These are phyloP conservation scores for Hippocampus comes DNA, from an alignment of 2,113 vertebrate genomes.

Conservation along the genomic window DNA sequence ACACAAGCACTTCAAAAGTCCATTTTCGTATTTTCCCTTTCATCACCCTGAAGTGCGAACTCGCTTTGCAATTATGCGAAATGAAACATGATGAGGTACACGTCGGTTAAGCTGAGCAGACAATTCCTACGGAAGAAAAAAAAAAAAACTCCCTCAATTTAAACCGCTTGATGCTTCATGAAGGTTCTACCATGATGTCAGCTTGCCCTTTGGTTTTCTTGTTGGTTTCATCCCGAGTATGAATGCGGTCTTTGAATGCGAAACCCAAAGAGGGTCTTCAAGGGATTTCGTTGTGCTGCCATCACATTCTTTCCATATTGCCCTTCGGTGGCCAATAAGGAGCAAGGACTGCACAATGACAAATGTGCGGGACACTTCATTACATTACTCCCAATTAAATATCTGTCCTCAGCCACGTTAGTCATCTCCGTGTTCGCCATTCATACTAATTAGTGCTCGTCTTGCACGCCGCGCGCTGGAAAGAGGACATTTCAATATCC, in stretches of 20 bases:
- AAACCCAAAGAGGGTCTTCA: neutral
- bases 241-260: neutral
- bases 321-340: conserved; percentile 43
- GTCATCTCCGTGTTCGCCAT: conserved; percentile 74
- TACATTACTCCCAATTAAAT: conserved; percentile 79
- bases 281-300: neutral
- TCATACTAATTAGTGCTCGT: conserved; percentile 76
- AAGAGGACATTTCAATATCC: conserved; percentile 77
- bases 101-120: too few species aligned
- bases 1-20: too few species aligned
- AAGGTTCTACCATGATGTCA: too few species aligned
- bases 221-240: too few species aligned
- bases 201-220: too few species aligned
- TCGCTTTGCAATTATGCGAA: too few species aligned
- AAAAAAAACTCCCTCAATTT: too few species aligned
- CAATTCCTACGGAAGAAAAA: too few species aligned
- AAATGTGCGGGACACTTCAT: conserved; percentile 71
- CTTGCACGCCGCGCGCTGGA: conserved; percentile 65
- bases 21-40: too few species aligned
- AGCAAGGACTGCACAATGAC: conserved; percentile 61
- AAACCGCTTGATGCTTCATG: too few species aligned
- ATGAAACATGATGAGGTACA: too few species aligned
- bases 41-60: too few species aligned
- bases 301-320: conserved; percentile 21
- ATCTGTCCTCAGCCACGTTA: conserved; percentile 75